Base-by-base conservation (phyloP, 1,140 invertebrate genomes). In the Eupristina koningsbergeri region DNA sequence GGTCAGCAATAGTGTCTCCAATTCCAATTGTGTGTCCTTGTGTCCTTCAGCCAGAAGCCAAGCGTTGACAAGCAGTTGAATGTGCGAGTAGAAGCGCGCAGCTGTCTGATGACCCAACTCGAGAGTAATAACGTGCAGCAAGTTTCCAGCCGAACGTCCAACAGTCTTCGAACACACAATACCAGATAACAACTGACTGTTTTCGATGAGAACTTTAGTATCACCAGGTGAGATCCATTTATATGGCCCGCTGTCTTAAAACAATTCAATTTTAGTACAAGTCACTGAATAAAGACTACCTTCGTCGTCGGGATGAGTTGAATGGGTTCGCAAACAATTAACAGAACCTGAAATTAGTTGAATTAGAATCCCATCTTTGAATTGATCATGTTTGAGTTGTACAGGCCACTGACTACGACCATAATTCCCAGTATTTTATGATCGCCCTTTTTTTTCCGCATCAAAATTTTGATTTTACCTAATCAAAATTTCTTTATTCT, bases 221-320 rank as follows among this genome's bases (percentile, higher is more conserved):
- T 99, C 99, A 86, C 99, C 99, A 13, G 98, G 98, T 63, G 98
- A 99, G 83, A 99, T 99, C 98, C 98, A 99, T 90, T 98, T 98
- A 90, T 99, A 99, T 0, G 98, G 98, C 0, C 98, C 98, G 84
- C 97, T 97, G n/a, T n/a, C n/a, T n/a, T n/a, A n/a, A n/a, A n/a
- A n/a, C n/a, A n/a, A n/a, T n/a, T n/a, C n/a, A n/a, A n/a, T n/a
- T n/a, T n/a, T n/a, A n/a, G n/a, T n/a, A n/a, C n/a, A n/a, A n/a
- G n/a, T n/a, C n/a, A n/a, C n/a, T n/a, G n/a, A n/a, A n/a, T n/a
- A n/a, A n/a, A n/a, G n/a, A n/a, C n/a, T n/a, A 90, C 99, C 99
- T 93, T 99, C 99, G 87, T 99, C 98, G 90, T 99, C 99, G 0
- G 99, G 99, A 95, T 99, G 99, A 39, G 98, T 99, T 26, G 97